Base-by-base conservation (phyloP, 2,797 vertebrate species). In the Leptodon cayanensis region DNA sequence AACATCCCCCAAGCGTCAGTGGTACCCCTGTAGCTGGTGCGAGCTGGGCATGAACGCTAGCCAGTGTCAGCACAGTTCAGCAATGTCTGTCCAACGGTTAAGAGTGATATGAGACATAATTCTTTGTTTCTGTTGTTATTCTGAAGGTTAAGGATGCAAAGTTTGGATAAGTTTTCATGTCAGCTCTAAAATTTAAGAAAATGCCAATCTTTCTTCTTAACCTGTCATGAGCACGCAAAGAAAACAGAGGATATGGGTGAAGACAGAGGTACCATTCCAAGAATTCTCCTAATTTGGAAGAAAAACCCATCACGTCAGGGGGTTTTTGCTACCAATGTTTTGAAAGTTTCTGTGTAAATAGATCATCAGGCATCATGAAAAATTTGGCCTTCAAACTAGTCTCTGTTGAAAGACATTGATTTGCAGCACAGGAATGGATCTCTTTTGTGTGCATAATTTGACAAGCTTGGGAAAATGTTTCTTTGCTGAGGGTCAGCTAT, bases 161-260 rank as follows among this genome's bases (percentile, higher is more conserved):
- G 5, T 28, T 49, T 26, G 40, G n/a, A 0, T 26, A 81, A 42
- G 16, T 57, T 81, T 78, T 52, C n/a, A 19, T 24, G 14, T 52
- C 44, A 74, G 37, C 25, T 83, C 80, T 83, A 37, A 78, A 90
- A 42, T 14, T 47, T 3, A 83, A 57, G 31, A 52, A 44, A 81
- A 83, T 14, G 4, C 26, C 19, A 18, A 2, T 31, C 16, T 69
- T 33, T 29, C 16, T 37, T 39, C 3, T 47, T 47, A 63, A 59
- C 22, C n/a, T 82, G 7, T n/a, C 40, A 28, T 2, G 10, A 70
- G 1, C 24, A 5, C 0, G 1, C 18, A 63, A 33, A 70, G 47
- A n/a, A 87, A 82, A 62, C 8, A 42, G 35, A 69, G 3, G 54
- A 47, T 26, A 22, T 0, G 1, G 12, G 5, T 72, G 55, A 70